Conservation (phyloP, 2,113 vertebrate species). For the Dolichotis patagonum region DNA sequence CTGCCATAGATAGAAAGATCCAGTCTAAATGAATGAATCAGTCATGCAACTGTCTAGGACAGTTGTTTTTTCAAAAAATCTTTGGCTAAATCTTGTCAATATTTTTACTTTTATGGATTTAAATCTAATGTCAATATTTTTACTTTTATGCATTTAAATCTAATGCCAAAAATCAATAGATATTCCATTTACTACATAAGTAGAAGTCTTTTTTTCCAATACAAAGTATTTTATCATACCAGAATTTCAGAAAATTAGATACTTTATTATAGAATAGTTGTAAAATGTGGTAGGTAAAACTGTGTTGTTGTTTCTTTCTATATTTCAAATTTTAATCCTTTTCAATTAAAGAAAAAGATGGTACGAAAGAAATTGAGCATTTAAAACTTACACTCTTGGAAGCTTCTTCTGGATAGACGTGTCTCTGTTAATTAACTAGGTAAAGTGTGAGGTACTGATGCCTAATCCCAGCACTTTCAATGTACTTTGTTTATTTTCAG, state of each 20-base stretch:
- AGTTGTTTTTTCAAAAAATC: neutral
- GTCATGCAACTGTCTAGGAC: neutral
- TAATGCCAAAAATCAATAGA: neutral
- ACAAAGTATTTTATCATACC: neutral
- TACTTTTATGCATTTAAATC: neutral
- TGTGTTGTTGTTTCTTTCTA: neutral
- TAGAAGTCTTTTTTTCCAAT: neutral
- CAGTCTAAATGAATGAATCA: neutral
- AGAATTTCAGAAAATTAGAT: neutral
- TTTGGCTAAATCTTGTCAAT: neutral
- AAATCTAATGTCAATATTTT: neutral
- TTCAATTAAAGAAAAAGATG: neutral
- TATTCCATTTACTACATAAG: neutral
- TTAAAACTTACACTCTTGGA: neutral
- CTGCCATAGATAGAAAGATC: neutral
- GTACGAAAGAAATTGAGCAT: neutral
- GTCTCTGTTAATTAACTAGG: neutral
- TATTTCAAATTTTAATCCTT: neutral
- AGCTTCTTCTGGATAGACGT: neutral
- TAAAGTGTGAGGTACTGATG: neutral
- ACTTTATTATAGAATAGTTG: neutral
- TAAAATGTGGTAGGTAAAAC: neutral
- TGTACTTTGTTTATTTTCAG: slow-evolving; percentile 78
- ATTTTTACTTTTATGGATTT: neutral
- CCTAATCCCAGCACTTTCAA: neutral